phyloP scores from a whole-genome alignment of 2,113 vertebrate species.

The Lophius piscatorius region DNA sequence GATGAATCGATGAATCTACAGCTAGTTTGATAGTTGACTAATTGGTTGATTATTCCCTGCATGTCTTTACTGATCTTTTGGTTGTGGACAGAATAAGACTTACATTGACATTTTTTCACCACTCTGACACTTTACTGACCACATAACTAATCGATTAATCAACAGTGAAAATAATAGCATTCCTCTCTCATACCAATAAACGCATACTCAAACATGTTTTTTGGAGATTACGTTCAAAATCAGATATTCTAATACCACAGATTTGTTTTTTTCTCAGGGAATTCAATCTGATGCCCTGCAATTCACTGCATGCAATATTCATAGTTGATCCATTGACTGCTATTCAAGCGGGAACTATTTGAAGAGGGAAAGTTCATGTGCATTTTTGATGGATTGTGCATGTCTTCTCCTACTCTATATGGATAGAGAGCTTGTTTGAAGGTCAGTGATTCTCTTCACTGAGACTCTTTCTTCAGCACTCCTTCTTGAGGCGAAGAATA shows the following conservation, averaged over 20 bases:
- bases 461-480: slow-evolving; percentile 56
- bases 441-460: slow-evolving; percentile 80
- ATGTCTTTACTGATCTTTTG: no score
- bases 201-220: not conserved
- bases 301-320: slow-evolving; percentile 79
- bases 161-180: not conserved
- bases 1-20: no score
- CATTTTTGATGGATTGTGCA: slow-evolving; percentile 82
- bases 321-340: slow-evolving; percentile 80
- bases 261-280: slow-evolving; percentile 50
- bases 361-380: slow-evolving; percentile 82
- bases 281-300: slow-evolving; percentile 65
- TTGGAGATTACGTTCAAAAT: slow-evolving; percentile 14
- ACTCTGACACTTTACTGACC: no score
- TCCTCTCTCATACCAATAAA: not conserved
- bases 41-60: no score
- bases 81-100: no score
- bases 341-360: slow-evolving; percentile 79
- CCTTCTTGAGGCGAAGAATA: slow-evolving; percentile 57
- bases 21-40: no score
- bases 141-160: no score
- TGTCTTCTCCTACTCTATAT: slow-evolving; percentile 76
- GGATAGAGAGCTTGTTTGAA: slow-evolving; percentile 82
- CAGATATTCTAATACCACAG: slow-evolving; percentile 42
- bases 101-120: no score